Conservation (phyloP, 2,797 vertebrate genomes). For the Lagodon rhomboides region DNA sequence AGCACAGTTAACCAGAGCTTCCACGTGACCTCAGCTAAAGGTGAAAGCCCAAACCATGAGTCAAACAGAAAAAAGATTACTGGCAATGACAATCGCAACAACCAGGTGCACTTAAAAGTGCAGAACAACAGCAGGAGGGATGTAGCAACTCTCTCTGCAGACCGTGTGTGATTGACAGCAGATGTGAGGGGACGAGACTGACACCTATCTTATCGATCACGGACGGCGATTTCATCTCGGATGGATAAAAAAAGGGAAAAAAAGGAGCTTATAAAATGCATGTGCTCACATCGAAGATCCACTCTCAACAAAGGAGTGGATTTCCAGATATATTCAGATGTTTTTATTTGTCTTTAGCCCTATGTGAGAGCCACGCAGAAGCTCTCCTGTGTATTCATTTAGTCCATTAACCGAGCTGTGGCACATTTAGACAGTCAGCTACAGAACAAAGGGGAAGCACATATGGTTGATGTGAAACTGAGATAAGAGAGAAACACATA, state of each 20-base stretch:
- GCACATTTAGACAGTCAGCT: constrained; percentile 23
- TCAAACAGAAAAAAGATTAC: neutral
- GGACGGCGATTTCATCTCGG: too few species aligned
- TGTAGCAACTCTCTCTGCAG: too few species aligned
- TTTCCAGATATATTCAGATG: too few species aligned
- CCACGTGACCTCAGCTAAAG: neutral
- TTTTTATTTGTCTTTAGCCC: neutral
- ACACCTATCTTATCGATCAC: too few species aligned
- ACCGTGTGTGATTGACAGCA: too few species aligned
- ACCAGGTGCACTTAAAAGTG: too few species aligned
- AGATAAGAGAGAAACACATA: constrained; percentile 30
- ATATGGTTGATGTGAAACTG: constrained; percentile 45
- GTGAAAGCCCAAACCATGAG: neutral
- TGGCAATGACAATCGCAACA: neutral
- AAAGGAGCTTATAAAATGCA: too few species aligned
- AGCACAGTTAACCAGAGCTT: neutral
- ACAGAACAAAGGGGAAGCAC: constrained; percentile 31
- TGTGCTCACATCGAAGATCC: too few species aligned
- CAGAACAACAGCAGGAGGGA: too few species aligned
- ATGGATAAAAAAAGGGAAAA: too few species aligned
- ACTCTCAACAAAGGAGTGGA: neutral
- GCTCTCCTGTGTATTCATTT: neutral
- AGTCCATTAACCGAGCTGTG: neutral
- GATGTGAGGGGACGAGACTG: too few species aligned
- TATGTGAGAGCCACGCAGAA: constrained; percentile 6